Percentiles rank a stretch among this genome's conserved stretches.
phyloP scores from a whole-genome alignment of 2,113 vertebrate species.

The Tupaia chinensis region DNA sequence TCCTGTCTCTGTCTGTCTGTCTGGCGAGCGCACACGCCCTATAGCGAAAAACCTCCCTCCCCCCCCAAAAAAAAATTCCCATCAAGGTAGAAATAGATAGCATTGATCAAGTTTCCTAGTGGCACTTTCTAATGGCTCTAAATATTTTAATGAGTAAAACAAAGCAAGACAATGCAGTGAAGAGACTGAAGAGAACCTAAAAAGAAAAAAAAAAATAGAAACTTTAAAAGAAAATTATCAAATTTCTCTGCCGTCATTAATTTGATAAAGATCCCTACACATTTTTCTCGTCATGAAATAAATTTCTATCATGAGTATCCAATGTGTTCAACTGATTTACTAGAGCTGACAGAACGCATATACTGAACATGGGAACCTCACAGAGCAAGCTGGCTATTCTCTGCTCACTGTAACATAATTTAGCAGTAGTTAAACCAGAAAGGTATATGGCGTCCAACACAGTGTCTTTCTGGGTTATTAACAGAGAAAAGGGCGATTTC shows the following conservation, averaged over 20 bases:
- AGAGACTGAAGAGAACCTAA: not conserved
- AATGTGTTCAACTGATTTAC: not conserved
- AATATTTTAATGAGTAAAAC: not conserved
- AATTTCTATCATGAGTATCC: not conserved
- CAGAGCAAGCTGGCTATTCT: not conserved
- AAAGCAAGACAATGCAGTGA: conserved; percentile 13
- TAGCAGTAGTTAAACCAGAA: not conserved
- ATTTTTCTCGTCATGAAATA: not conserved
- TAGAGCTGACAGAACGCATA: not conserved
- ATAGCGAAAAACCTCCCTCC: no score
- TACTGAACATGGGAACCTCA: not conserved
- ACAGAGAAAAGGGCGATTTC: not conserved
- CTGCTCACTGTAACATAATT: not conserved
- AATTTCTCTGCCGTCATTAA: conserved; percentile 22
- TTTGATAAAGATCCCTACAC: not conserved
- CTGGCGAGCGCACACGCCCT: no score
- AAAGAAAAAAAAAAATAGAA: conserved; percentile 26
- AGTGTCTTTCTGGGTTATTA: not conserved
- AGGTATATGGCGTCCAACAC: not conserved
- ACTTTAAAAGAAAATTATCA: not conserved
- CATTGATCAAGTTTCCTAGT: not conserved
- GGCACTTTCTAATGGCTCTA: not conserved
- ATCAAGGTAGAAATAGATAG: no score
- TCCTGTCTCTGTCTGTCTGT: no score
- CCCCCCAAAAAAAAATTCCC: no score